Base-by-base conservation (phyloP, 1,140 invertebrate species). In the Drosophila melanica region DNA sequence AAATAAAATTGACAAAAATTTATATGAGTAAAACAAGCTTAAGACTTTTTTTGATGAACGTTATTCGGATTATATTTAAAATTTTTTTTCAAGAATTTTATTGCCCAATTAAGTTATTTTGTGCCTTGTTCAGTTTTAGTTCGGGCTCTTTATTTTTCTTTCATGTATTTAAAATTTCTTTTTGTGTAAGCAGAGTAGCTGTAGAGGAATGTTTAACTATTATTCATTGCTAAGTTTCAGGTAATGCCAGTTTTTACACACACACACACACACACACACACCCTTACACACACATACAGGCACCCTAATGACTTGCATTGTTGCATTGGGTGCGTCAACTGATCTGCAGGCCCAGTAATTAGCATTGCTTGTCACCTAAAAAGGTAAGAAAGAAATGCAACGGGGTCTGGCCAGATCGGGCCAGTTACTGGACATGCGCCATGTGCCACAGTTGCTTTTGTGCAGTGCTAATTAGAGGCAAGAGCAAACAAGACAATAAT, bases 381-480 rank as follows among this genome's bases (percentile, higher is more conserved):
- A 48, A 65, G 69, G 55, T 54, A 45, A 57, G 42, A 60, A 55
- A 39, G n/a, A 39, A 44, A 18, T 14, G 37, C 20, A 39, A 20
- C 53, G 18, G 18, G 5, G 16, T 33, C 33, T 20, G 44, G n/a
- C n/a, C 18, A 53, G 27, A 27, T 27, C 27, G 27, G 27, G 27
- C 27, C 27, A 27, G 6, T 1, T 27, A 23, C 6, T 41, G 14
- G 7, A n/a, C 23, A 35, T 37, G 51, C 53, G 69, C 57, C 47
- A 47, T 58, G 45, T 73, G 51, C 33, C 54, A 73, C 72, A 33
- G 65, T 57, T 55, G 70, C 63, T 59, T 70, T 42, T 27, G 53
- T 75, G 65, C 75, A 63, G 54, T 77, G 80, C 80, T 84, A 85
- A 84, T 84, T 84, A 80, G 77, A 63, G 66, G 59, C 47, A 53